Evolutionary conservation across 2,888 invertebrate species (phyloP).

Genomic region (Drosophila niveifrons): DNA sequence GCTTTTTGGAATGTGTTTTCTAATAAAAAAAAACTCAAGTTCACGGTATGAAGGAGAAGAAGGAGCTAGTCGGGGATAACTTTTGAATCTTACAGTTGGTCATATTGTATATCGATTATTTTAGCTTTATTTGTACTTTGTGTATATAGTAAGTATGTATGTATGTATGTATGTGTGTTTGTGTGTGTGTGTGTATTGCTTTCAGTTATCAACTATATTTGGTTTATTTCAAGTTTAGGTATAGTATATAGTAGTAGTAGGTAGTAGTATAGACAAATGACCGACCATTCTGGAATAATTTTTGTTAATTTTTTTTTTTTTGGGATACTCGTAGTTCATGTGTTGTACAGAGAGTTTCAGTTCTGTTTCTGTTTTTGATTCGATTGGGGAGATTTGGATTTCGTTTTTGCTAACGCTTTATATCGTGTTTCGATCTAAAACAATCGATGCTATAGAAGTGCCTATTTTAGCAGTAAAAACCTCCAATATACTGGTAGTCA

Average conservation of each 20-base stretch:
- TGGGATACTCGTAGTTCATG: constrained; percentile 9
- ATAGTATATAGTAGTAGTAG: constrained; percentile 25
- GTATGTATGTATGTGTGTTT: constrained; percentile 30
- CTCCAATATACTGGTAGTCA: constrained; percentile 84
- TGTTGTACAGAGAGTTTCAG: constrained; percentile 19
- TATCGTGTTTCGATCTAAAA: constrained; percentile 65
- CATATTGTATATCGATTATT: constrained; percentile 33
- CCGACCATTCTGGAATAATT: constrained; percentile 26
- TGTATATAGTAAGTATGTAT: constrained; percentile 43
- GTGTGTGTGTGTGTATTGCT: constrained; percentile 45
- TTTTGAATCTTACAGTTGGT: constrained; percentile 38
- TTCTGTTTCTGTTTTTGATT: constrained; percentile 20
- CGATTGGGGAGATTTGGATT: constrained; percentile 15
- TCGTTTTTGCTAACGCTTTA: constrained; percentile 19
- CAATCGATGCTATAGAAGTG: constrained; percentile 85
- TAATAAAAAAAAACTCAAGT: constrained; percentile 63
- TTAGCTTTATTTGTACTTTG: constrained; percentile 70
- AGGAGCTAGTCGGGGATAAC: constrained; percentile 5
- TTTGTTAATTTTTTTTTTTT: constrained; percentile 17
- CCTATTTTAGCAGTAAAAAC: constrained; percentile 86
- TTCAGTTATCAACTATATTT: constrained; percentile 73
- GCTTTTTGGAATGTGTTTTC: constrained; percentile 80
- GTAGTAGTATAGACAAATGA: constrained; percentile 25
- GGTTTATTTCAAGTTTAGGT: constrained; percentile 63
- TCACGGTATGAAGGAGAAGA: constrained; percentile 23